Percentiles rank a stretch among this genome's conserved stretches.
phyloP scores from a whole-genome alignment of 2,888 invertebrate species.

The Stenurella melanura region DNA sequence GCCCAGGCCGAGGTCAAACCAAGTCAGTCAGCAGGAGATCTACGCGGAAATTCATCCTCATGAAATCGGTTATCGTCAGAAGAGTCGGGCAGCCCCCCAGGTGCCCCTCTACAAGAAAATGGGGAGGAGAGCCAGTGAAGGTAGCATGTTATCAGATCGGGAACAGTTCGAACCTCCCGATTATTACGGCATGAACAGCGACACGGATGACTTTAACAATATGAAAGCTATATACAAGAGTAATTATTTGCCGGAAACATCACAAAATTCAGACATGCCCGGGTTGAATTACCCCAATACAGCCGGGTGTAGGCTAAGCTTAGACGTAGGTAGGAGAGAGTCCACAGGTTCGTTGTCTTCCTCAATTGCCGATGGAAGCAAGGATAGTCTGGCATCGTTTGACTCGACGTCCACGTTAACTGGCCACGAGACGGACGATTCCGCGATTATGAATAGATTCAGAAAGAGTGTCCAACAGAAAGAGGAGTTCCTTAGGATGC shows the following conservation, averaged over 20 bases:
- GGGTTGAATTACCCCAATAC: constrained; percentile 63
- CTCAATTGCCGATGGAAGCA: constrained; percentile 79
- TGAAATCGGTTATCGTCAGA: constrained; percentile 67
- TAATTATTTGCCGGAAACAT: constrained; percentile 54
- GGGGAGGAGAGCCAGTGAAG: constrained; percentile 76
- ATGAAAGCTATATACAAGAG: constrained; percentile 62
- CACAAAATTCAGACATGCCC: constrained; percentile 40
- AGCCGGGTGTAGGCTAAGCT: constrained; percentile 72
- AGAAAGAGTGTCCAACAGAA: constrained; percentile 92
- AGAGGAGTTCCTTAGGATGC: constrained; percentile 89
- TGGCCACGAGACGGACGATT: constrained; percentile 82
- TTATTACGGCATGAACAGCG: constrained; percentile 47
- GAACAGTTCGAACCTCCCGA: constrained; percentile 48
- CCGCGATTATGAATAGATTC: constrained; percentile 82
- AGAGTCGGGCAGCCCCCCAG: constrained; percentile 71
- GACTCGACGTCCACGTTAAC: constrained; percentile 82
- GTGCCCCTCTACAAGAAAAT: constrained; percentile 71
- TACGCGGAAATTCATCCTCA: constrained; percentile 65
- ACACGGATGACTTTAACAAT: constrained; percentile 47
- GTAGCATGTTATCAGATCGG: constrained; percentile 69
- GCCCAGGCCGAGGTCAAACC: constrained; percentile 38
- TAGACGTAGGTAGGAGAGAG: constrained; percentile 76
- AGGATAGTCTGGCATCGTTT: constrained; percentile 81
- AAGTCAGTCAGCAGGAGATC: constrained; percentile 56
- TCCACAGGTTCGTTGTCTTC: constrained; percentile 78